Percentiles rank a stretch among this genome's conserved stretches.
These are phyloP conservation scores for Dipodomys spectabilis DNA, from an alignment of 2,113 vertebrate genomes.

Conservation along the genomic window DNA sequence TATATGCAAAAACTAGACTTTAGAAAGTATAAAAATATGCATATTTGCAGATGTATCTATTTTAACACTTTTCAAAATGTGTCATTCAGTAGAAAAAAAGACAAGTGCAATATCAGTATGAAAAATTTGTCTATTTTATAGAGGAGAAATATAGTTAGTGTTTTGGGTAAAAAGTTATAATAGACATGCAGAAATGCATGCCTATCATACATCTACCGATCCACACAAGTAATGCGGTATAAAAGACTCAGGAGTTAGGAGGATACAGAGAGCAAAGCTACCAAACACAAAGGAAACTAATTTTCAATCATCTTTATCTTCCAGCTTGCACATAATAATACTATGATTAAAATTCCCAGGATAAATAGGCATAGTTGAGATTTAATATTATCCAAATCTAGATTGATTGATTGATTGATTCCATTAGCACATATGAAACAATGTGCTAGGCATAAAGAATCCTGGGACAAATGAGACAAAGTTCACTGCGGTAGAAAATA, in stretches of 20 bases:
- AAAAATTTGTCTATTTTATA: not conserved
- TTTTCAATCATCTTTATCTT: conserved; percentile 24
- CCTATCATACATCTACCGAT: not conserved
- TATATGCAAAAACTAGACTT: not conserved
- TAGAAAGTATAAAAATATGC: not conserved
- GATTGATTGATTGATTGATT: not conserved
- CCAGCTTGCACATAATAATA: not conserved
- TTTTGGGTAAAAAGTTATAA: not conserved
- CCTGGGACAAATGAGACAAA: not conserved
- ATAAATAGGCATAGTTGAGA: not conserved
- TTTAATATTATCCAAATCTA: conserved; percentile 2
- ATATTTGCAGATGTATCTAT: not conserved
- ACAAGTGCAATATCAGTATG: not conserved
- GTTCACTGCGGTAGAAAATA: not conserved
- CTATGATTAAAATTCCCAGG: not conserved
- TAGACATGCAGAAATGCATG: not conserved
- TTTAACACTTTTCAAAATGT: conserved; percentile 9
- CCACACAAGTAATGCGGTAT: not conserved
- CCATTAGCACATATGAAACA: not conserved
- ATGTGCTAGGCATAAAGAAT: not conserved
- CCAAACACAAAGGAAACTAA: conserved; percentile 44
- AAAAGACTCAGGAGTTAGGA: not conserved
- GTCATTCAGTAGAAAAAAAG: not conserved
- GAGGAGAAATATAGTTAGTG: conserved; percentile 6
- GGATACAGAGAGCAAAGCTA: not conserved